Percentiles rank a stretch among this genome's conserved stretches.
phyloP scores from a whole-genome alignment of 2,113 vertebrate genomes.

The Tursiops truncatus region DNA sequence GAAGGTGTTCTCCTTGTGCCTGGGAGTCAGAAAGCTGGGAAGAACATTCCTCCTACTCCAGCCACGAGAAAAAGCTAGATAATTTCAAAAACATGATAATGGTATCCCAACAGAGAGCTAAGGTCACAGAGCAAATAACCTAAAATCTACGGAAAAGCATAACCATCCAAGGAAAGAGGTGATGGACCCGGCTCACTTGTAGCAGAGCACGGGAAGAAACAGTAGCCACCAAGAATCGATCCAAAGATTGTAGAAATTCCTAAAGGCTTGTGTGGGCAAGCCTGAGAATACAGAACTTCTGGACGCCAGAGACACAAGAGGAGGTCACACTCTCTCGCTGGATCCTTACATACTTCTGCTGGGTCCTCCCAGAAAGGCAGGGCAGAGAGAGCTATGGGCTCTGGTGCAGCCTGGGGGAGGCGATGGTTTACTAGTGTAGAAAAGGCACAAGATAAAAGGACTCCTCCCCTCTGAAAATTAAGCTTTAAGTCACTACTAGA shows the following conservation, averaged over 20 bases:
- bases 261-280: accelerated
- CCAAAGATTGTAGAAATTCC: neutral
- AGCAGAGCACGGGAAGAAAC: accelerated
- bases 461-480: neutral
- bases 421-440: neutral
- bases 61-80: accelerated
- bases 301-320: neutral
- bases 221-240: neutral
- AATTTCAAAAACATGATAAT: neutral
- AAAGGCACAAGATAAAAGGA: neutral
- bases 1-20: neutral
- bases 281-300: accelerated
- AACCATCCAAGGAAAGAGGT: accelerated
- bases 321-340: accelerated
- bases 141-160: accelerated
- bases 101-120: neutral
- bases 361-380: neutral
- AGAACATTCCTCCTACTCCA: neutral
- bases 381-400: accelerated
- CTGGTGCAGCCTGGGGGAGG: accelerated
- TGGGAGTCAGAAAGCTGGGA: neutral
- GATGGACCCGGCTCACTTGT: accelerated
- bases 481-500: no score
- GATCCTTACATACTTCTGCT: accelerated
- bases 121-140: neutral